These are phyloP conservation scores for Setipinna tenuifilis DNA, from an alignment of 2,797 vertebrate genomes.

Conservation along the genomic window DNA sequence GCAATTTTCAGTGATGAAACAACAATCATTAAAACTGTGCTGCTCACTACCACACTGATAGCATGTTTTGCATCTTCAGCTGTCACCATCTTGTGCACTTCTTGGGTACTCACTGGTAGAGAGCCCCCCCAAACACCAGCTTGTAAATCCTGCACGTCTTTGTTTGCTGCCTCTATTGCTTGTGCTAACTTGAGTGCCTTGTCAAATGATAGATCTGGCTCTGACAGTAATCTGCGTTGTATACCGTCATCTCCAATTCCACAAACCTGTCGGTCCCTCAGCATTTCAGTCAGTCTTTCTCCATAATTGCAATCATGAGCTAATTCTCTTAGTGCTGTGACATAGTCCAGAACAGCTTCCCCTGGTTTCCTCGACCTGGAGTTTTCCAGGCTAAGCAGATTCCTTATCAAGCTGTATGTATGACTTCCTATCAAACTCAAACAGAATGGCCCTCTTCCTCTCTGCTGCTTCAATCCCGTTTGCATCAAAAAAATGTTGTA, in stretches of 20 bases:
- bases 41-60: conserved; percentile 28
- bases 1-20: conserved; percentile 19
- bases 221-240: conserved; percentile 17
- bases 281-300: background rate
- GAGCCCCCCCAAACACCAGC: conserved; percentile 8
- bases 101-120: background rate
- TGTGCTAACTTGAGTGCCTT: background rate
- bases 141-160: too few relatives aligned
- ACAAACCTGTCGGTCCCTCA: background rate
- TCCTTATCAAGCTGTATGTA: conserved; percentile 33
- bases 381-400: conserved; percentile 18
- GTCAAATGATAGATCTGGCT: conserved; percentile 25
- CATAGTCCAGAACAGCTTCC: conserved; percentile 21
- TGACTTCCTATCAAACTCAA: conserved; percentile 24
- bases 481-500: conserved; percentile 28
- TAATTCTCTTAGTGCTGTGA: background rate
- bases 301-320: conserved; percentile 14
- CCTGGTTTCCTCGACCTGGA: background rate
- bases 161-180: too few relatives aligned
- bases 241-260: conserved; percentile 31
- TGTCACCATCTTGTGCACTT: conserved; percentile 1
- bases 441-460: conserved; percentile 25
- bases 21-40: background rate
- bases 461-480: conserved; percentile 11
- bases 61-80: conserved; percentile 16